Evolutionary conservation across 2,888 invertebrate species (phyloP).

Genomic region (Synanthedon myopaeformis): DNA sequence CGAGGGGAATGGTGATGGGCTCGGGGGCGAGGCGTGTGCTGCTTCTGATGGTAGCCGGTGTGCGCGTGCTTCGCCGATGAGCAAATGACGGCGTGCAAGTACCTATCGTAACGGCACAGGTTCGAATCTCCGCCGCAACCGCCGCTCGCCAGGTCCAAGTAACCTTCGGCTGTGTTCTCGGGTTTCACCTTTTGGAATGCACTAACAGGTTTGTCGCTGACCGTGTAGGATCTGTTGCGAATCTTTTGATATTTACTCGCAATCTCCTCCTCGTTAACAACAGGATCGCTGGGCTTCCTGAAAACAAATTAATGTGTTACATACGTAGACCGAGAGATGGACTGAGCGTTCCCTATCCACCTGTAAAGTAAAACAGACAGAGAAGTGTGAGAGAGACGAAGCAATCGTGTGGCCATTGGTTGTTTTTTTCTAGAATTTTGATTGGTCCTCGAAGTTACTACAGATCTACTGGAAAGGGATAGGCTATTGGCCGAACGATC

Average conservation of each 20-base stretch:
- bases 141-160: constrained; percentile 72
- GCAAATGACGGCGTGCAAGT: constrained; percentile 74
- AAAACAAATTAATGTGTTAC: constrained; percentile 14
- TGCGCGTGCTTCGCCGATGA: constrained; percentile 61
- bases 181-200: constrained; percentile 49
- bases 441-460: too few species aligned
- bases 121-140: constrained; percentile 72
- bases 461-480: too few species aligned
- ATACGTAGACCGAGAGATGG: neutral
- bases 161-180: constrained; percentile 63
- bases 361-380: too few species aligned
- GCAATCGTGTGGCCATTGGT: too few species aligned
- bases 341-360: too few species aligned
- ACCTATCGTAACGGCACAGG: constrained; percentile 70
- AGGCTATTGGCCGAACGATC: too few species aligned
- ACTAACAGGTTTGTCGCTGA: constrained; percentile 53
- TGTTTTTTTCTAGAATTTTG: too few species aligned
- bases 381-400: too few species aligned
- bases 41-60: constrained; percentile 59
- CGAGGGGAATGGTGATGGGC: constrained; percentile 25
- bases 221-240: constrained; percentile 65
- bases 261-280: constrained; percentile 48
- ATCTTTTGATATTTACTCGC: constrained; percentile 52
- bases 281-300: constrained; percentile 70
- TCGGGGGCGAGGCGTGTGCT: constrained; percentile 24